Percentiles rank a stretch among this genome's conserved stretches.
Conservation (phyloP, 2,113 vertebrate species). For the Genyomyrus donnyi region DNA sequence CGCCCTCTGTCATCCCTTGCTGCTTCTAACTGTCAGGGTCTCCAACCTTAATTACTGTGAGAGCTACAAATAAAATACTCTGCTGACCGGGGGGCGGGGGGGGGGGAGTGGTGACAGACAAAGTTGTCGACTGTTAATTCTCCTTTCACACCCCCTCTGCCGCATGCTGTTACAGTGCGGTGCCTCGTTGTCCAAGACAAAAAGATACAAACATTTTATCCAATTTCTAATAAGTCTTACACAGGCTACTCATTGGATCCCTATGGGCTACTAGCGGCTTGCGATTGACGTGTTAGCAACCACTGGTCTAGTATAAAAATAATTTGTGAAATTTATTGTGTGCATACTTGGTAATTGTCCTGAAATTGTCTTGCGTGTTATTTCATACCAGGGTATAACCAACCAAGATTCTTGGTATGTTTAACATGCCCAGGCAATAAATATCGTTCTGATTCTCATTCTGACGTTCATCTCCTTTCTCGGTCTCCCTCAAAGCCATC, state of each 20-base stretch:
- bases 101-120: not conserved
- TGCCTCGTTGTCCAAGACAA: not conserved
- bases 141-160: not conserved
- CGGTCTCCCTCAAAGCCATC: slow-evolving; percentile 64
- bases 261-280: not conserved
- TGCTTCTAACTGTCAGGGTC: too few species aligned
- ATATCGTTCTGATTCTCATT: not conserved
- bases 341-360: not conserved
- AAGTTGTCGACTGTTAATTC: not conserved
- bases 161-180: not conserved
- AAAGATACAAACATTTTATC: too few species aligned
- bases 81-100: not conserved
- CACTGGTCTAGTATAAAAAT: not conserved
- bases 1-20: not conserved
- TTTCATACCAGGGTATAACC: not conserved
- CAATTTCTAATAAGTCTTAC: not conserved
- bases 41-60: not conserved
- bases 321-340: not conserved
- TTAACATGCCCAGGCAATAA: not conserved
- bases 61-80: not conserved
- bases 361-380: not conserved
- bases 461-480: not conserved
- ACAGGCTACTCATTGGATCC: not conserved
- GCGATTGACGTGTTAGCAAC: not conserved
- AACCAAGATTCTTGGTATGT: not conserved